Evolutionary conservation across 2,888 invertebrate species (phyloP).

Genomic region (Eupithecia insigniata): DNA sequence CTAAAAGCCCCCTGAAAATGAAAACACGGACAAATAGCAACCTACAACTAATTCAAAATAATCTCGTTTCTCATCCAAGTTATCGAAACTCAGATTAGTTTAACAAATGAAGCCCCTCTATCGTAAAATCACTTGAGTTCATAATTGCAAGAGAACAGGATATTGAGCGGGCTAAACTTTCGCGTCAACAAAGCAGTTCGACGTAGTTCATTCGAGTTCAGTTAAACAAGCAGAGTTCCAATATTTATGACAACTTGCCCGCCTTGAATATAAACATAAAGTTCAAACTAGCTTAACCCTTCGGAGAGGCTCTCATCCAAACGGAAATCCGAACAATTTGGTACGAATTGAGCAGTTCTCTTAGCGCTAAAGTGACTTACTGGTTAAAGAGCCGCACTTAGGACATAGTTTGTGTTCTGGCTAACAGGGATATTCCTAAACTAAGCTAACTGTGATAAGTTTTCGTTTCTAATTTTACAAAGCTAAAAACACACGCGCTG

Average conservation of each 20-base stretch:
- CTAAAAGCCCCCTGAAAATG: no score
- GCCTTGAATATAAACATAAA: constrained; percentile 72
- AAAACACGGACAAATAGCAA: neutral
- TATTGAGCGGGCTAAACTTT: constrained; percentile 69
- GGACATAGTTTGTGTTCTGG: constrained; percentile 40
- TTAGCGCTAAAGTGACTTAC: constrained; percentile 49
- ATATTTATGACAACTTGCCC: constrained; percentile 77
- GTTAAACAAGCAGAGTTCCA: constrained; percentile 67
- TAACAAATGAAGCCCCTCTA: constrained; percentile 44
- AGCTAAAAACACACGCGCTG: neutral
- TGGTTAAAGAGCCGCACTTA: constrained; percentile 41
- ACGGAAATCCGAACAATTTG: constrained; percentile 72
- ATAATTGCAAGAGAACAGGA: constrained; percentile 66
- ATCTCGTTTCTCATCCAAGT: constrained; percentile 26
- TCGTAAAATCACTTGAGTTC: constrained; percentile 58
- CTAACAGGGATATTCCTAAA: constrained; percentile 33
- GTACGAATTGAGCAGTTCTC: constrained; percentile 64
- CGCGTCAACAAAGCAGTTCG: constrained; percentile 73
- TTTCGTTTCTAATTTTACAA: neutral
- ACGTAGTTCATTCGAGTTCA: constrained; percentile 66
- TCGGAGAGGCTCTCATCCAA: constrained; percentile 62
- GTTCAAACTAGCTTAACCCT: constrained; percentile 76
- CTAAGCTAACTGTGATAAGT: neutral
- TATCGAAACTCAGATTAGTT: constrained; percentile 35
- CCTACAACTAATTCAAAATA: constrained; percentile 4